These are phyloP conservation scores for Nipponia nippon DNA, from an alignment of 2,113 vertebrate genomes.

Conservation along the genomic window DNA sequence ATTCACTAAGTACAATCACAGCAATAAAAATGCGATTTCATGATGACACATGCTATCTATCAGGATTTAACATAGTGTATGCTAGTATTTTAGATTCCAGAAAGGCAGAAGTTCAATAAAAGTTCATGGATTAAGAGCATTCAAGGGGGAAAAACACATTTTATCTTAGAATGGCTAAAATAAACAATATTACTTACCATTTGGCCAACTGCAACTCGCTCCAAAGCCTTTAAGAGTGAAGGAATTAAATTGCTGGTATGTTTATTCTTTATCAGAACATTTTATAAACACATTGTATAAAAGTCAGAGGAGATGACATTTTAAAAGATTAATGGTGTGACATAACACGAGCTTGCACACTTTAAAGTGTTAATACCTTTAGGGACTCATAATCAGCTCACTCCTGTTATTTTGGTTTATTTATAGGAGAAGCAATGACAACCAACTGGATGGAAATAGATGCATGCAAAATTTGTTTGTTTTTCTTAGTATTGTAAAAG, in stretches of 20 bases:
- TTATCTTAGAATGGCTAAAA: conserved; percentile 56
- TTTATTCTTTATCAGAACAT: conserved; percentile 70
- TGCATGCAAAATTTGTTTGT: background rate
- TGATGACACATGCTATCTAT: conserved; percentile 43
- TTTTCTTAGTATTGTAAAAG: background rate
- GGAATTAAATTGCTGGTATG: conserved; percentile 61
- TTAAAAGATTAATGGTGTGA: conserved; percentile 67
- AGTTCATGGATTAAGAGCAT: conserved; percentile 63
- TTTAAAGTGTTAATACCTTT: conserved; percentile 63
- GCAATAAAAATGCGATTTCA: conserved; percentile 20
- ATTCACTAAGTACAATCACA: conserved; percentile 5
- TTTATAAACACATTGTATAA: conserved; percentile 65
- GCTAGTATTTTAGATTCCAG: conserved; percentile 39
- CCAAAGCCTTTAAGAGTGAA: conserved; percentile 76
- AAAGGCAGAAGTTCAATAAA: conserved; percentile 58
- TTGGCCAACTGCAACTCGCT: conserved; percentile 80
- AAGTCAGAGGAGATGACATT: conserved; percentile 55
- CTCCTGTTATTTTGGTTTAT: conserved; percentile 47
- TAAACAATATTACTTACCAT: conserved; percentile 79
- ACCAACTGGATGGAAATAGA: background rate
- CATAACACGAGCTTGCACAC: conserved; percentile 31
- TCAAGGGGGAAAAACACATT: conserved; percentile 37
- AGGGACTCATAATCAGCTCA: conserved; percentile 40
- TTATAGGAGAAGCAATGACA: conserved; percentile 32
- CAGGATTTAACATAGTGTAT: background rate